Conservation (phyloP, 2,888 invertebrate genomes). For the Cantharis rufa region DNA sequence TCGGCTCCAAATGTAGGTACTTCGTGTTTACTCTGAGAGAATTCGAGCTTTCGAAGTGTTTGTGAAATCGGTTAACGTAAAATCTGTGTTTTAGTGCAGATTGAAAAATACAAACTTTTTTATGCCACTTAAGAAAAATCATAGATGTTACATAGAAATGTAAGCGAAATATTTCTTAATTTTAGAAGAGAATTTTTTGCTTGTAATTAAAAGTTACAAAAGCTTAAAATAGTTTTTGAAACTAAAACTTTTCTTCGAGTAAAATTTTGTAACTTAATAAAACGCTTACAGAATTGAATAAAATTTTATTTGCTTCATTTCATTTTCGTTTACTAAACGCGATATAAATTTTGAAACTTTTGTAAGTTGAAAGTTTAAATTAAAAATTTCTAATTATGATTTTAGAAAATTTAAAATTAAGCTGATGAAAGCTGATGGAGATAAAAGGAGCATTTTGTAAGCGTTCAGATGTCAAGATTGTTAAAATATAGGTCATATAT, state of each 20-base stretch:
- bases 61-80: conserved; percentile 16
- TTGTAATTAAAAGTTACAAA: not conserved
- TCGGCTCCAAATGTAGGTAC: conserved; percentile 37
- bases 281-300: not conserved
- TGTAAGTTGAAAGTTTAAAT: not conserved
- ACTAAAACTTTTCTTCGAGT: not conserved
- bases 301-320: not conserved
- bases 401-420: not conserved
- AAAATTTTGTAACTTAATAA: not conserved
- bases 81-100: conserved; percentile 14
- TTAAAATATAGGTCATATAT: conserved; percentile 27
- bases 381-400: not conserved
- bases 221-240: not conserved
- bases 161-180: not conserved
- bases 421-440: not conserved
- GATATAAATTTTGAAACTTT: not conserved
- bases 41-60: conserved; percentile 23
- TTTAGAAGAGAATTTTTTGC: not conserved
- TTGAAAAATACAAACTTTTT: conserved; percentile 8
- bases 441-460: not conserved
- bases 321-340: not conserved
- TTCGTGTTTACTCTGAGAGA: conserved; percentile 36
- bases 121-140: conserved; percentile 23
- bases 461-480: not conserved
- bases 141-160: conserved; percentile 12